phyloP scores from a whole-genome alignment of 2,888 invertebrate genomes.

The Congeria kusceri region DNA sequence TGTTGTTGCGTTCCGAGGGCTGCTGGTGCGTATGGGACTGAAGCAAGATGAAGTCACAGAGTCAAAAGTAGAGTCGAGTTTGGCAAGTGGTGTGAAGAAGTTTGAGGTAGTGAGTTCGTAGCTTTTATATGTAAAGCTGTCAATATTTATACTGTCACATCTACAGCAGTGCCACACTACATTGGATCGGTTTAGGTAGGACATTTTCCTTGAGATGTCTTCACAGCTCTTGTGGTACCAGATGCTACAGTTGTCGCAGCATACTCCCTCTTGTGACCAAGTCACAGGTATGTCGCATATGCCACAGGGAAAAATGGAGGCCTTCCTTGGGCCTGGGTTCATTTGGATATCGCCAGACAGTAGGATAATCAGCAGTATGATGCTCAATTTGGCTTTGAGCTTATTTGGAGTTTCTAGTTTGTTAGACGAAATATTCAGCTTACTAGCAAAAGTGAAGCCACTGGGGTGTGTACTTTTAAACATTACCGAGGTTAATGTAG shows the following conservation, averaged over 20 bases:
- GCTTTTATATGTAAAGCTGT: conserved; percentile 11
- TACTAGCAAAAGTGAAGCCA: no score
- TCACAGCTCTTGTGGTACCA: conserved; percentile 22
- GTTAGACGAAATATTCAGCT: no score
- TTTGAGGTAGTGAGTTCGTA: conserved; percentile 13
- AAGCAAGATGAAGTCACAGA: conserved; percentile 16
- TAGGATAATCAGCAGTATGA: conserved; percentile 87
- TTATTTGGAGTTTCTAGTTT: no score
- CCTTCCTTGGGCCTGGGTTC: conserved; percentile 25
- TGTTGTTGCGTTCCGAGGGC: no score
- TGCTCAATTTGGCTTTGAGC: no score
- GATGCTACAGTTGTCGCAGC: conserved; percentile 15
- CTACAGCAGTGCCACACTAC: conserved; percentile 19
- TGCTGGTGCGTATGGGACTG: conserved; percentile 18
- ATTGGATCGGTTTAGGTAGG: neutral
- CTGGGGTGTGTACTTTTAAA: no score
- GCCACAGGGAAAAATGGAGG: conserved; percentile 18
- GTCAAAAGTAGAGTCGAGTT: neutral
- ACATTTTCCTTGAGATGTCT: conserved; percentile 2
- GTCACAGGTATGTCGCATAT: conserved; percentile 31
- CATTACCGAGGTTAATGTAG: no score
- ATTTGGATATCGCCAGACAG: conserved; percentile 16
- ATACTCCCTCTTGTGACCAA: neutral
- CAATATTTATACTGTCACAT: conserved; percentile 19
- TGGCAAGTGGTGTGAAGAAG: neutral